A percentile compares a stretch with the other conserved stretches of the same genome.
Conservation (phyloP, 2,113 vertebrate species). For the Neodon shergylaensis region DNA sequence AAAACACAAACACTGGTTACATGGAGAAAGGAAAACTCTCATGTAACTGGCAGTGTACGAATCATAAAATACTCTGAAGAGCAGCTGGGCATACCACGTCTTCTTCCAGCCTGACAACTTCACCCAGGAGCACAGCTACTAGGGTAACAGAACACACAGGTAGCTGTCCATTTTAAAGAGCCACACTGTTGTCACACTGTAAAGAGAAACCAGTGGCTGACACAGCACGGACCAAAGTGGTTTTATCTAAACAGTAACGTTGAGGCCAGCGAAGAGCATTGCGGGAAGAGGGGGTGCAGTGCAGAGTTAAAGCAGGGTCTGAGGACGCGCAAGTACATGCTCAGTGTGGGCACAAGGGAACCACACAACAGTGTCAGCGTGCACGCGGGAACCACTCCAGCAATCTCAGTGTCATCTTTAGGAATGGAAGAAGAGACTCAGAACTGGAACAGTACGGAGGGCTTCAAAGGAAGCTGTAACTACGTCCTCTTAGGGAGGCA, state of each 20-base stretch:
- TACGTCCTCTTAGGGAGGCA: neutral
- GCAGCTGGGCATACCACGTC: neutral
- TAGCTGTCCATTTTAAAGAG: neutral
- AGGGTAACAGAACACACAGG: neutral
- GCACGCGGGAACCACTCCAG: too few species aligned
- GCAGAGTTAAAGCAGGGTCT: neutral
- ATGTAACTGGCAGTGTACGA: neutral
- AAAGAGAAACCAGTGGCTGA: constrained; percentile 22
- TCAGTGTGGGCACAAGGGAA: neutral
- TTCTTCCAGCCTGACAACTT: neutral
- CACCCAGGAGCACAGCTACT: neutral
- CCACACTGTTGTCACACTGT: neutral
- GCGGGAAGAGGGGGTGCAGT: neutral
- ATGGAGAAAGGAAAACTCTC: neutral
- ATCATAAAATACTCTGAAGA: neutral
- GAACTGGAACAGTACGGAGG: neutral
- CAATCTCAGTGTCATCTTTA: neutral
- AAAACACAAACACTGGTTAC: neutral
- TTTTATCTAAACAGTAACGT: neutral
- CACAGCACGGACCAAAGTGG: neutral
- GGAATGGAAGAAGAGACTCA: neutral
- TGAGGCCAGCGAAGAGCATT: neutral
- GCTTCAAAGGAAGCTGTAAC: constrained; percentile 21
- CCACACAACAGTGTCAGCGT: neutral
- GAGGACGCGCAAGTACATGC: neutral